Evolutionary conservation across 2,888 invertebrate species (phyloP), one percentile per base, ranked within the genome.

Genomic region (Acronicta leporina): DNA sequence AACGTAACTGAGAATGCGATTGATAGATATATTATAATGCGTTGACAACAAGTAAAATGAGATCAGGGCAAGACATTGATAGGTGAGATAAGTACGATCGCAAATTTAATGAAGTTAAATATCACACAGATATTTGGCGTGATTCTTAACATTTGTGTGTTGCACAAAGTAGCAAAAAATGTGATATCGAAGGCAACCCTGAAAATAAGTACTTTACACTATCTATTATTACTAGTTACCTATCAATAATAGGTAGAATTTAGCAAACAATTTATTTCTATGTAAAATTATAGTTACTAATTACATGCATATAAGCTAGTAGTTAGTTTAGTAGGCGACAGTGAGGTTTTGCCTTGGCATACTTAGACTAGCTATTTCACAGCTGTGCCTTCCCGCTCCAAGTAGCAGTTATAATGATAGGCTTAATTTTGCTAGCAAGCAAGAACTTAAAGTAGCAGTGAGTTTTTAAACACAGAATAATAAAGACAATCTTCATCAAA

Each of bases 321-420:
- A 20, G 55, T 68, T 73, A 62, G 63, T 54, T 64, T 51, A 68
- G 73, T 73, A 76, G 79, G 73, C 79, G 78, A 81, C 74, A 63
- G 64, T 60, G 44, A 64, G 64, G 63, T 63, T 58, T 84, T 8
- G 78, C 86, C 86, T 86, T 86, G 86, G 83, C 86, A 86, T 66
- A 85, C 74, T 81, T 73, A 76, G 66, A 59, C 66, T 68, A 75
- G 73, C 74, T 71, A 80, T 80, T 85, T 70, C 78, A 79, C 83
- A 83, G 79, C 81, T 81, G 78, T 77, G 76, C 74, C 79, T 78
- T 81, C 78, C 76, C 76, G 73, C 60, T 73, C 63, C 58, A 59
- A 63, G 63, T 62, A 67, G 54, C 49, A 60, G 48, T 56, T 58
- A 63, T 60, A 63, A 62, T 62, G 20, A 60, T 52, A 59, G 74